Conservation (phyloP, 2,797 vertebrate genomes). For the Mus spretus region DNA sequence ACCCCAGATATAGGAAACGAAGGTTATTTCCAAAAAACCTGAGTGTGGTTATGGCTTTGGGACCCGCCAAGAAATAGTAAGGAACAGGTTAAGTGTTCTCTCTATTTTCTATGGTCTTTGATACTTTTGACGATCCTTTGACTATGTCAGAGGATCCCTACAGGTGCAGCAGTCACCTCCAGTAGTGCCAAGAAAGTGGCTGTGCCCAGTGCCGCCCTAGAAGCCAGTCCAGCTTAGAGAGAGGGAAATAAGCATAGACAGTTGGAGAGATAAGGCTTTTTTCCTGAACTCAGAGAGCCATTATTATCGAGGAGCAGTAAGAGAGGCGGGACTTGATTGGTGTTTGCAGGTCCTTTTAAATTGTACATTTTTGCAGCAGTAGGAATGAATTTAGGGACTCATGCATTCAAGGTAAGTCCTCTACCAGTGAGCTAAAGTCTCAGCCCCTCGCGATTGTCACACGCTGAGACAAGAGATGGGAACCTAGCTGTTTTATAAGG, state of each 20-base stretch:
- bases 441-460: background rate
- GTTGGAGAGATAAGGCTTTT: background rate
- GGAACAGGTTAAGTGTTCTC: background rate
- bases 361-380: background rate
- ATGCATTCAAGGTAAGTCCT: background rate
- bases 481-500: background rate
- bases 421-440: background rate
- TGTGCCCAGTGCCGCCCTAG: background rate
- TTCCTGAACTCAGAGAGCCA: background rate
- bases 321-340: background rate
- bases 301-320: background rate
- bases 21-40: background rate
- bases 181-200: background rate
- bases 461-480: background rate
- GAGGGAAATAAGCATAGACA: background rate
- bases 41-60: background rate
- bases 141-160: background rate
- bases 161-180: background rate
- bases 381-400: background rate
- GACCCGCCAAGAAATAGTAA: background rate
- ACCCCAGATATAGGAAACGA: background rate
- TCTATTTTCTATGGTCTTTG: background rate
- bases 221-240: background rate
- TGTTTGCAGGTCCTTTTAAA: background rate
- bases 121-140: background rate